Evolutionary conservation across 2,797 vertebrate genomes (phyloP).

Genomic region (Neosalanx taihuensis): DNA sequence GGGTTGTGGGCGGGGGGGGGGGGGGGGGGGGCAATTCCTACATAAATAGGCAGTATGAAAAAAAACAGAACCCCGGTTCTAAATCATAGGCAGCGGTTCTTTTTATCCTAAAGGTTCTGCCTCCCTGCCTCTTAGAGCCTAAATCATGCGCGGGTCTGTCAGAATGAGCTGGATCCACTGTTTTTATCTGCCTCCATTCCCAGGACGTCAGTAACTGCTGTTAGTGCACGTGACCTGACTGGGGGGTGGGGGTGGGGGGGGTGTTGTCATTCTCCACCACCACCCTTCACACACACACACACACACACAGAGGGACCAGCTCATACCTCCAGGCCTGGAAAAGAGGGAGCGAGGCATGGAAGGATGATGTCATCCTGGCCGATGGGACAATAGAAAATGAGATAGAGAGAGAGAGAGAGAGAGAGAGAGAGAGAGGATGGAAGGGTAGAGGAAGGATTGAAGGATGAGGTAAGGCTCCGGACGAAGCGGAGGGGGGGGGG

Average conservation of each 20-base stretch:
- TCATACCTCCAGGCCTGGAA: too few relatives aligned
- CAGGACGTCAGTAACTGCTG: background rate
- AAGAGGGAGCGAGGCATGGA: too few relatives aligned
- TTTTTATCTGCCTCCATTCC: background rate
- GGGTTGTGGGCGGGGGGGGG: background rate
- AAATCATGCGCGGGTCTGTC: constrained; percentile 11
- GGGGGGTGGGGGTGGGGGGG: too few relatives aligned
- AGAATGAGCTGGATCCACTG: constrained; percentile 19
- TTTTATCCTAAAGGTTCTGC: constrained; percentile 21
- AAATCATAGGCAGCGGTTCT: constrained; percentile 20
- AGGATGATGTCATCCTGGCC: constrained; percentile 10
- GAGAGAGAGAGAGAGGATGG: background rate
- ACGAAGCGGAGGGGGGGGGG: background rate
- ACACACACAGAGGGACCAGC: too few relatives aligned
- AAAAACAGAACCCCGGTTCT: constrained; percentile 2
- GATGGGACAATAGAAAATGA: background rate
- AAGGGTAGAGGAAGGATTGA: background rate
- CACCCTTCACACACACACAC: background rate
- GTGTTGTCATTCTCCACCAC: background rate
- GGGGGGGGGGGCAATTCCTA: background rate
- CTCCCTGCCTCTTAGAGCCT: constrained; percentile 16
- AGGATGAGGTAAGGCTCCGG: background rate
- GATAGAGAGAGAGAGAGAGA: background rate
- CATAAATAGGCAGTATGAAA: constrained; percentile 7
- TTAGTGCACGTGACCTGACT: background rate